Evolutionary conservation across 1,140 invertebrate species (phyloP).

Genomic region (Bombyx mandarina): DNA sequence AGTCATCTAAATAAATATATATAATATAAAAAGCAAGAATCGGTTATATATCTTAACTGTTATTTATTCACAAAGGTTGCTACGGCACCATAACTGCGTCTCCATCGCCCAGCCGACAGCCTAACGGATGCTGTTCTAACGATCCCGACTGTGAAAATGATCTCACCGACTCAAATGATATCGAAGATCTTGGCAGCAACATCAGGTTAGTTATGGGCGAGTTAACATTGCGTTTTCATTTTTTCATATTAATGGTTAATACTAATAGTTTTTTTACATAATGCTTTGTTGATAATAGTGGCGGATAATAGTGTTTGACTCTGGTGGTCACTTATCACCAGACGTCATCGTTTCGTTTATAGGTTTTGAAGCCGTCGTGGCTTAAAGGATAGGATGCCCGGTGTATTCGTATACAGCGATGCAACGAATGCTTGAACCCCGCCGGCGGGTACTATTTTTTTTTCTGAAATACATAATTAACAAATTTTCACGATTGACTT

Average conservation of each 20-base stretch:
- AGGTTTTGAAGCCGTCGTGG: no score
- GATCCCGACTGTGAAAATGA: constrained; percentile 51
- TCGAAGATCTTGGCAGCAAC: constrained; percentile 76
- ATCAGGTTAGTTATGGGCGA: constrained; percentile 28
- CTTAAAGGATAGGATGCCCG: no score
- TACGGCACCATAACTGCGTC: constrained; percentile 58
- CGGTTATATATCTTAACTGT: no score
- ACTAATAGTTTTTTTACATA: background rate
- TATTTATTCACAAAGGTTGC: constrained; percentile 12
- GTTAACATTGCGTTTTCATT: background rate
- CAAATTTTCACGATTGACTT: no score
- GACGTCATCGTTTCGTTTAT: no score
- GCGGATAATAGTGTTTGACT: background rate
- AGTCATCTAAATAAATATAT: no score
- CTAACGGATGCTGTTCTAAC: constrained; percentile 47
- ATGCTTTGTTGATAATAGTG: background rate
- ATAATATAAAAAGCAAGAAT: no score
- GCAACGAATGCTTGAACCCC: no score
- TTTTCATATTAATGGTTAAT: background rate
- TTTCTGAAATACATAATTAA: no score
- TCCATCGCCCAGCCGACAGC: constrained; percentile 44
- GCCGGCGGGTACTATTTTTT: no score
- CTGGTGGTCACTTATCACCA: no score
- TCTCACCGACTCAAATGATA: constrained; percentile 67
- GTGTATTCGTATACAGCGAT: no score